Evolutionary conservation across 2,797 vertebrate genomes (phyloP), one percentile per base, ranked within the genome.

Genomic region (Muraenolepis orangiensis): DNA sequence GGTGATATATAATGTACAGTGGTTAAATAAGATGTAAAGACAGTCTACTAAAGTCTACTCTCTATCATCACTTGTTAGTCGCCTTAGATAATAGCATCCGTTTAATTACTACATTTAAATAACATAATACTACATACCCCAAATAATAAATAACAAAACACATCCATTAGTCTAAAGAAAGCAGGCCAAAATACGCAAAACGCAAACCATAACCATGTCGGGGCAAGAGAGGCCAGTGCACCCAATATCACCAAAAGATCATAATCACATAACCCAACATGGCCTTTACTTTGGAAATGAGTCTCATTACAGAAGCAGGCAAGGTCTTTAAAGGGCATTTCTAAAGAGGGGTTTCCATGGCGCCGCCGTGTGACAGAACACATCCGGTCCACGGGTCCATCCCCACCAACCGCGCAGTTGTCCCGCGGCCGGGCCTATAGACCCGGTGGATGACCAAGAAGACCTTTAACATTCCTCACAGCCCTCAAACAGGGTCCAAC

Each of bases 391-490:
- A 38, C 12, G 36, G 36, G 51, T 18, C n/a, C n/a, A n/a, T n/a
- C 5, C 18, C 18, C 4, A 20, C 46, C 51, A 23, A 61, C 51
- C 23, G 51, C 4, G 57, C 57, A n/a, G 51, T 57, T n/a, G 16
- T 46, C 18, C 42, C 2, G 20, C 7, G 20, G 51, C 7, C 51
- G 6, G 51, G 51, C 51, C 51, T 23, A 1, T 64, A 26, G 57
- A 64, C n/a, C 32, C 57, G 26, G 57, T 23, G 4, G 23, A 64
- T 12, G 10, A 26, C 57, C n/a, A n/a, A n/a, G 57, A 64, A 64
- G 42, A 70, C 72, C 70, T 69, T 74, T 14, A 20, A 71, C 76
- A 69, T 66, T 61, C 36, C 74, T 80, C 64, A 71, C 5, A 76
- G 66, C 70, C 12, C 31, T 78, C 3, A 76, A 73, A 74, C 0